phyloP scores from a whole-genome alignment of 2,797 vertebrate genomes.

The Silurus aristotelis region DNA sequence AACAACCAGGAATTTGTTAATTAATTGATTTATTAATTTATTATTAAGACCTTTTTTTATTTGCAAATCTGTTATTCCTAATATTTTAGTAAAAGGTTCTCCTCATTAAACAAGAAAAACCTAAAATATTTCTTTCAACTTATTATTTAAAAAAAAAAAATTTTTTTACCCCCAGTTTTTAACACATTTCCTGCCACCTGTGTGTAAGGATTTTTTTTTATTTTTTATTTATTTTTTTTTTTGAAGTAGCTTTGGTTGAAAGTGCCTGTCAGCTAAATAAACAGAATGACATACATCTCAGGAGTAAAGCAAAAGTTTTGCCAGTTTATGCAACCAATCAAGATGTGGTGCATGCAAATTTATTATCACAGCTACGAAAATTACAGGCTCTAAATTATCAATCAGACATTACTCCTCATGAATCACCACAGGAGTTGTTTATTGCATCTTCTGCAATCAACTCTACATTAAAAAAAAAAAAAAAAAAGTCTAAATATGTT shows the following conservation, averaged over 20 bases:
- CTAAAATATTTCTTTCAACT: not conserved
- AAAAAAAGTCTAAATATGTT: not conserved
- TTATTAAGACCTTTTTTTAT: not conserved
- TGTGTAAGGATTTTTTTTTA: not conserved
- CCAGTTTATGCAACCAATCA: slow-evolving; percentile 29
- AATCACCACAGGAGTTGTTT: slow-evolving; percentile 37
- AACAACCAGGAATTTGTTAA: not conserved
- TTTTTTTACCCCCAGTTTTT: not conserved
- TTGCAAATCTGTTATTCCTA: not conserved
- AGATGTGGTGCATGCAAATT: slow-evolving; percentile 29
- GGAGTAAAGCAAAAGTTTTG: slow-evolving; percentile 20
- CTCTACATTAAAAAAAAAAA: slow-evolving; percentile 2
- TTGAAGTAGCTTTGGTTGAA: not conserved
- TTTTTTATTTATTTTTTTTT: not conserved
- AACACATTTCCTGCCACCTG: not conserved
- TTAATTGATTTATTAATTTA: not conserved
- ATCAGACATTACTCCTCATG: slow-evolving; percentile 15
- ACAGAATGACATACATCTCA: slow-evolving; percentile 6
- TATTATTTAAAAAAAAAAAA: not conserved
- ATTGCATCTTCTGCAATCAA: slow-evolving; percentile 37
- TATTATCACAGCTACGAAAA: slow-evolving; percentile 18
- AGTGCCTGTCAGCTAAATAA: not conserved
- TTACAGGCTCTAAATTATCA: slow-evolving; percentile 15
- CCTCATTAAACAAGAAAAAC: not conserved
- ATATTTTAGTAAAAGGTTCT: not conserved